Evolutionary conservation across 2,797 vertebrate genomes (phyloP).

Genomic region (Cyprinodon diabolis): DNA sequence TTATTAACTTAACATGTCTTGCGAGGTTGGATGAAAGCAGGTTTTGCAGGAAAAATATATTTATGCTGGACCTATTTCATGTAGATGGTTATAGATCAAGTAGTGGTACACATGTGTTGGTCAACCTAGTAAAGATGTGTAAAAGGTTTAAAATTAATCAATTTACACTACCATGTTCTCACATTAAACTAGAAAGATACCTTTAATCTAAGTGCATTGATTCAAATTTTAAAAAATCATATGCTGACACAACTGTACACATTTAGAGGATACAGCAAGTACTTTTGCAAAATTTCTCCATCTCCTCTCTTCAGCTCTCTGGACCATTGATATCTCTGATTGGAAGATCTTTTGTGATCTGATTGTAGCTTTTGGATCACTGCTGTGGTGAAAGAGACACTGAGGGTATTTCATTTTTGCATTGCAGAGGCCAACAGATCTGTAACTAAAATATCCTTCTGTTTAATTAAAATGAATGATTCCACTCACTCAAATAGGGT

Average conservation of each 20-base stretch:
- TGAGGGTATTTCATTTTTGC: neutral
- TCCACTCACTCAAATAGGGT: too few species aligned
- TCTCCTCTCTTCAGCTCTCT: neutral
- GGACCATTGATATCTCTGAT: neutral
- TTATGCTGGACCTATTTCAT: conserved; percentile 22
- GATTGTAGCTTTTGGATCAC: neutral
- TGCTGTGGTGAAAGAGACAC: neutral
- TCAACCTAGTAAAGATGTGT: neutral
- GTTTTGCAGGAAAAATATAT: conserved; percentile 39
- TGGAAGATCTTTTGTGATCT: neutral
- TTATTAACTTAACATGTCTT: conserved; percentile 46
- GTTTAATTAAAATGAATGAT: too few species aligned
- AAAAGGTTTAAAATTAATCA: neutral
- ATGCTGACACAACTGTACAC: neutral
- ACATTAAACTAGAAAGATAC: neutral
- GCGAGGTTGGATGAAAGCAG: conserved; percentile 41
- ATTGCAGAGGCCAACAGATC: neutral
- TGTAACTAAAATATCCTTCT: neutral
- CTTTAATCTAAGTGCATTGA: neutral
- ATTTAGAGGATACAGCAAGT: neutral
- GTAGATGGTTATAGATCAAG: conserved; percentile 37
- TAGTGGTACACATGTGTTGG: neutral
- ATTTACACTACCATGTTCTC: neutral
- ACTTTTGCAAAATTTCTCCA: neutral
- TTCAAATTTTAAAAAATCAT: neutral